These are phyloP conservation scores for Hyles vespertilio DNA, from an alignment of 1,140 invertebrate genomes.

Conservation along the genomic window DNA sequence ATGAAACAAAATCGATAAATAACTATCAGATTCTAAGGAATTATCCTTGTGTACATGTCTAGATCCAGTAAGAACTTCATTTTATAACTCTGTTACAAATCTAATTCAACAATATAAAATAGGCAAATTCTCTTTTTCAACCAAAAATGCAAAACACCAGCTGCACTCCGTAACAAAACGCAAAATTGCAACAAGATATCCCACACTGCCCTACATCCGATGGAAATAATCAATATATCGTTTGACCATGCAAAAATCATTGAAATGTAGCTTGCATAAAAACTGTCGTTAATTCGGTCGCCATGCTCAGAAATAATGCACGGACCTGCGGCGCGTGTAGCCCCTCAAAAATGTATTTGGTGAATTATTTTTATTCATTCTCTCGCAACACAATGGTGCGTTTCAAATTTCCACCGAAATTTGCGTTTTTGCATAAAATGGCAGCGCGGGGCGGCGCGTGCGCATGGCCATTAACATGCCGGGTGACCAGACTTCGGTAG, in stretches of 20 bases:
- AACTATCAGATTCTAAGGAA: no score
- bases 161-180: neutral
- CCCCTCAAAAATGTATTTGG: slow-evolving; percentile 58
- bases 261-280: slow-evolving; percentile 59
- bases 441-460: slow-evolving; percentile 53
- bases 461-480: slow-evolving; percentile 43
- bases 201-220: neutral
- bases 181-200: neutral
- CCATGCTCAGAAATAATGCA: slow-evolving; percentile 38
- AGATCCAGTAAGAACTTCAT: no score
- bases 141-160: slow-evolving; percentile 1
- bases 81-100: no score
- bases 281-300: slow-evolving; percentile 57
- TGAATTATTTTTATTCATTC: slow-evolving; percentile 69
- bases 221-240: slow-evolving; percentile 29
- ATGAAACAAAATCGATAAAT: no score
- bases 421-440: slow-evolving; percentile 75
- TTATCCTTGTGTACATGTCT: no score
- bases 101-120: no score
- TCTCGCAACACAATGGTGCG: slow-evolving; percentile 58
- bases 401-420: slow-evolving; percentile 73
- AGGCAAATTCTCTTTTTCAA: no score
- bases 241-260: slow-evolving; percentile 53
- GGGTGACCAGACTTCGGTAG: slow-evolving; percentile 23
- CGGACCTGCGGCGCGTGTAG: slow-evolving; percentile 41